phyloP scores from a whole-genome alignment of 2,113 vertebrate genomes.

The Notothenia rossii region DNA sequence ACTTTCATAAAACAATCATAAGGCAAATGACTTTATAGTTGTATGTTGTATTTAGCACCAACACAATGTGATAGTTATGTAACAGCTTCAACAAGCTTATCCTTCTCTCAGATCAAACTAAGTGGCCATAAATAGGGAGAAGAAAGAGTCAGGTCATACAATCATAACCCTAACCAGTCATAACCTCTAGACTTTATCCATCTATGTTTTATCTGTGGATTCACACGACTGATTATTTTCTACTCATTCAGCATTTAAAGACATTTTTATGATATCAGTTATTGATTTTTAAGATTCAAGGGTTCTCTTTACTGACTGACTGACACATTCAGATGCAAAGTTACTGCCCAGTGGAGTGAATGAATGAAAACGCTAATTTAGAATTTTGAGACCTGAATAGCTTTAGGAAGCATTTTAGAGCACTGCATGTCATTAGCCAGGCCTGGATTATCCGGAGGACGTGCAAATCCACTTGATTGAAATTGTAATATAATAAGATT shows the following conservation, averaged over 20 bases:
- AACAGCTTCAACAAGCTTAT: slow-evolving; percentile 14
- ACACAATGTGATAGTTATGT: slow-evolving; percentile 11
- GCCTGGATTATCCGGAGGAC: slow-evolving; percentile 72
- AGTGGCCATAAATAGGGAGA: slow-evolving; percentile 17
- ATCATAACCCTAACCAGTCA: neutral
- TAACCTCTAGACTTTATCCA: slow-evolving; percentile 13
- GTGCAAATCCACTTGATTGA: slow-evolving; percentile 76
- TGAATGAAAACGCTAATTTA: slow-evolving; percentile 70
- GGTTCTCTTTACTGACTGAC: slow-evolving; percentile 32
- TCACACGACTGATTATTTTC: slow-evolving; percentile 6
- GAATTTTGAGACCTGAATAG: slow-evolving; percentile 68
- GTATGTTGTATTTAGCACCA: neutral
- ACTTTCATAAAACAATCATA: neutral
- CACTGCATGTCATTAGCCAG: slow-evolving; percentile 68
- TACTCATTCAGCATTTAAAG: neutral
- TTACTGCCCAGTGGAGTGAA: slow-evolving; percentile 29
- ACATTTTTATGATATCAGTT: slow-evolving; percentile 7
- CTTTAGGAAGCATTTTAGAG: slow-evolving; percentile 61
- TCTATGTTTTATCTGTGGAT: slow-evolving; percentile 7
- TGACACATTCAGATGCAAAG: slow-evolving; percentile 36
- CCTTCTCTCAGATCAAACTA: neutral
- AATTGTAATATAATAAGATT: slow-evolving; percentile 75
- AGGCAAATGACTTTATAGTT: neutral
- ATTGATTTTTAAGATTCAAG: slow-evolving; percentile 23
- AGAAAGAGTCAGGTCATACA: slow-evolving; percentile 11